Conservation (phyloP, 2,888 invertebrate genomes). For the Euspilapteryx auroguttella region DNA sequence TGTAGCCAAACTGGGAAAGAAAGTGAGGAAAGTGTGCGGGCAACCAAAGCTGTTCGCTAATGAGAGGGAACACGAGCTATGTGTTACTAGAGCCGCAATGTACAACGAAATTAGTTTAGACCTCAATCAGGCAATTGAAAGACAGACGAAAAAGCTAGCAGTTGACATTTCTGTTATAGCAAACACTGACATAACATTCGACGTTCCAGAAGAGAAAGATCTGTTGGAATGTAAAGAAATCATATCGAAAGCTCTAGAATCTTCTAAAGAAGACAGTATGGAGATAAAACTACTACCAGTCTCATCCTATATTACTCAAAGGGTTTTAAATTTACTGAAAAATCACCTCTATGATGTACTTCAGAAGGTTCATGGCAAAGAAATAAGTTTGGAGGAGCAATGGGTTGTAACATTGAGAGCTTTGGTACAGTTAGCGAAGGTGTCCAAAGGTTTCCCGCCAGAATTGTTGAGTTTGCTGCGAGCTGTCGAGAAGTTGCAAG, state of each 20-base stretch:
- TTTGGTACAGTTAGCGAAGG: constrained; percentile 11
- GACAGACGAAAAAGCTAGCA: constrained; percentile 20
- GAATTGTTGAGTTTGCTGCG: constrained; percentile 25
- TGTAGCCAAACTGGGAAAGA: constrained; percentile 31
- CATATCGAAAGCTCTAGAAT: constrained; percentile 13
- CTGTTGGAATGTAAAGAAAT: constrained; percentile 17
- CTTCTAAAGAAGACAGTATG: constrained; percentile 9
- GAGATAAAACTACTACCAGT: constrained; percentile 56
- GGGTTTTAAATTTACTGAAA: constrained; percentile 26
- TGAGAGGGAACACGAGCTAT: constrained; percentile 22
- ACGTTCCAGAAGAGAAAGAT: constrained; percentile 20
- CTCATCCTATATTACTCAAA: constrained; percentile 50
- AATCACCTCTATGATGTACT: constrained; percentile 16
- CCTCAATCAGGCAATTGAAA: constrained; percentile 23
- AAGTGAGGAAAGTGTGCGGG: constrained; percentile 32
- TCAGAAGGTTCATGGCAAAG: constrained; percentile 7
- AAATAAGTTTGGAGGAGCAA: too few species aligned
- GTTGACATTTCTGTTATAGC: constrained; percentile 13
- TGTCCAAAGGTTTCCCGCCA: constrained; percentile 24
- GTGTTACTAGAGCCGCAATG: constrained; percentile 15
- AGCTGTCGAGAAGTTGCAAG: constrained; percentile 16
- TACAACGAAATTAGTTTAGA: constrained; percentile 24
- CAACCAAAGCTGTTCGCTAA: constrained; percentile 34
- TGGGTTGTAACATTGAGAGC: constrained; percentile 9
- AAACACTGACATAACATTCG: constrained; percentile 21